phyloP scores from a whole-genome alignment of 2,888 invertebrate species.

The Idaea biselata region DNA sequence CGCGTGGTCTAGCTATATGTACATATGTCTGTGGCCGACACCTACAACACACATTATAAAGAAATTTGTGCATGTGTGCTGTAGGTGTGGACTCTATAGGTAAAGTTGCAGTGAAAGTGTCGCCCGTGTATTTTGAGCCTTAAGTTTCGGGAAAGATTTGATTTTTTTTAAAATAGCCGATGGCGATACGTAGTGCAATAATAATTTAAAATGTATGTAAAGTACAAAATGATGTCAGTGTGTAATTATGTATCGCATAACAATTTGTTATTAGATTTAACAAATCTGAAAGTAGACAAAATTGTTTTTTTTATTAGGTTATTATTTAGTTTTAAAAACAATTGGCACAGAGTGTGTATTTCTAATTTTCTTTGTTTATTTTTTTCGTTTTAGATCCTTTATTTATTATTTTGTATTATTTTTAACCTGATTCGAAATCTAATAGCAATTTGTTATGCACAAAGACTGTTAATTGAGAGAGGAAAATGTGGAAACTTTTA shows the following conservation, averaged over 20 bases:
- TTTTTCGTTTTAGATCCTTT: background rate
- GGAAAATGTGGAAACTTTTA: background rate
- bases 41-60: too few relatives aligned
- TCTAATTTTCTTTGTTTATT: background rate
- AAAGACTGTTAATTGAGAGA: background rate
- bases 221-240: too few relatives aligned
- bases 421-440: background rate
- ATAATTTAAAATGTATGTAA: too few relatives aligned
- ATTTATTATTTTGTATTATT: background rate
- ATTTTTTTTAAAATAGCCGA: too few relatives aligned
- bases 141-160: too few relatives aligned
- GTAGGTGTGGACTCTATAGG: too few relatives aligned
- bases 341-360: background rate
- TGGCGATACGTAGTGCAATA: too few relatives aligned
- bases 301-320: background rate
- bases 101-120: too few relatives aligned
- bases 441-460: background rate
- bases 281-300: background rate
- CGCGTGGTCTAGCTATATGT: too few relatives aligned
- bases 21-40: too few relatives aligned
- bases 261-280: background rate
- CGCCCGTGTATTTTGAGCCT: too few relatives aligned
- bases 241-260: background rate
- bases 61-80: too few relatives aligned
- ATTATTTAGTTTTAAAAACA: background rate